These are phyloP conservation scores for Ctenicera cuprea DNA, from an alignment of 2,888 invertebrate genomes.

Conservation along the genomic window DNA sequence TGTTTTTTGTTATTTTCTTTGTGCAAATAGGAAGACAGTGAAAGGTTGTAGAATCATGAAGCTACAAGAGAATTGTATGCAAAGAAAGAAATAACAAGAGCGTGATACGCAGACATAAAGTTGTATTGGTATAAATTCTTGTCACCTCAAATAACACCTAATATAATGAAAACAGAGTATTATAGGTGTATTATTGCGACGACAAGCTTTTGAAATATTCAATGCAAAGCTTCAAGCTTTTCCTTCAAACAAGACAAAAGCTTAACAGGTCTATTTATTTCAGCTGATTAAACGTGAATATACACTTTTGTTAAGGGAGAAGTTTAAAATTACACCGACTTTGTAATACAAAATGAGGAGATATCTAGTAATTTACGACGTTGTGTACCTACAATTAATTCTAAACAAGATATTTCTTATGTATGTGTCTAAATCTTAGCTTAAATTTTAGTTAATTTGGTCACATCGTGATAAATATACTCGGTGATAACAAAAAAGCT, in stretches of 20 bases:
- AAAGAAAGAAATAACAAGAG: constrained; percentile 30
- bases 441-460: not conserved
- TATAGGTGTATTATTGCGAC: constrained; percentile 53
- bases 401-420: constrained; percentile 34
- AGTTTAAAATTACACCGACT: constrained; percentile 46
- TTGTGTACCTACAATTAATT: constrained; percentile 31
- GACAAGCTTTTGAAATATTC: constrained; percentile 55
- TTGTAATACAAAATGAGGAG: constrained; percentile 42
- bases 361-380: constrained; percentile 44
- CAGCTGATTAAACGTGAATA: constrained; percentile 52
- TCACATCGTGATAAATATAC: too few relatives aligned
- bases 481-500: too few relatives aligned
- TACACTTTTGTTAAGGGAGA: constrained; percentile 50
- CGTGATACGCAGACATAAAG: constrained; percentile 23
- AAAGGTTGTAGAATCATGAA: constrained; percentile 9
- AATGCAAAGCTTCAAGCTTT: constrained; percentile 48
- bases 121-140: constrained; percentile 43
- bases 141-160: constrained; percentile 40
- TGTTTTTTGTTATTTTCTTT: not conserved
- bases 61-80: constrained; percentile 10
- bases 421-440: not conserved
- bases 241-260: constrained; percentile 49
- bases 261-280: constrained; percentile 51
- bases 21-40: not conserved
- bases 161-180: constrained; percentile 53